A percentile compares a stretch with the other conserved stretches of the same genome.
phyloP scores from a whole-genome alignment of 1,140 invertebrate species.

The Ptiloglossa arizonensis region DNA sequence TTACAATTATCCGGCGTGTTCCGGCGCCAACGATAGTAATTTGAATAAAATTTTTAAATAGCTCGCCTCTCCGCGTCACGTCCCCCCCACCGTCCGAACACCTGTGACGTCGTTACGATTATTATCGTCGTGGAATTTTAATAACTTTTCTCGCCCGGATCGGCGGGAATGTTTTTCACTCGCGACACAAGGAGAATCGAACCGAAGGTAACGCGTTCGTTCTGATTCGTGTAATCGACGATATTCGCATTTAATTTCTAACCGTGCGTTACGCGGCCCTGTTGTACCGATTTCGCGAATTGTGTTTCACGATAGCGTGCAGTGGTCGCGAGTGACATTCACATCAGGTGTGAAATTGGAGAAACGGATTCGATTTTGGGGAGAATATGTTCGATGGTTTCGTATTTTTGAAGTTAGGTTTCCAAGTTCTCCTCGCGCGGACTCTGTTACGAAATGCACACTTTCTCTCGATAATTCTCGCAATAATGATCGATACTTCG shows the following conservation, averaged over 20 bases:
- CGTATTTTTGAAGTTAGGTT: too few relatives aligned
- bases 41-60: conserved; percentile 21
- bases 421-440: too few relatives aligned
- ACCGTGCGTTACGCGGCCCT: background rate
- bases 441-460: too few relatives aligned
- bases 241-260: background rate
- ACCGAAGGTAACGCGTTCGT: too few relatives aligned
- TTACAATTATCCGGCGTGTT: conserved; percentile 11
- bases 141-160: background rate
- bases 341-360: too few relatives aligned
- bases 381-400: too few relatives aligned
- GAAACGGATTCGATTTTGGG: too few relatives aligned
- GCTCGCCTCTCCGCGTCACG: background rate
- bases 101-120: background rate
- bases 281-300: too few relatives aligned
- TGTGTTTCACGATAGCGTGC: too few relatives aligned
- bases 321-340: too few relatives aligned
- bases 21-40: background rate
- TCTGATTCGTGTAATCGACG: background rate
- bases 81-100: background rate
- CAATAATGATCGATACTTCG: too few relatives aligned
- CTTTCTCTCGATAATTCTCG: too few relatives aligned
- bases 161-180: background rate
- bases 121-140: conserved; percentile 2
- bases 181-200: background rate